Percentiles rank a stretch among this genome's conserved stretches.
These are phyloP conservation scores for Epinotia ramella DNA, from an alignment of 2,888 invertebrate species.

Conservation along the genomic window DNA sequence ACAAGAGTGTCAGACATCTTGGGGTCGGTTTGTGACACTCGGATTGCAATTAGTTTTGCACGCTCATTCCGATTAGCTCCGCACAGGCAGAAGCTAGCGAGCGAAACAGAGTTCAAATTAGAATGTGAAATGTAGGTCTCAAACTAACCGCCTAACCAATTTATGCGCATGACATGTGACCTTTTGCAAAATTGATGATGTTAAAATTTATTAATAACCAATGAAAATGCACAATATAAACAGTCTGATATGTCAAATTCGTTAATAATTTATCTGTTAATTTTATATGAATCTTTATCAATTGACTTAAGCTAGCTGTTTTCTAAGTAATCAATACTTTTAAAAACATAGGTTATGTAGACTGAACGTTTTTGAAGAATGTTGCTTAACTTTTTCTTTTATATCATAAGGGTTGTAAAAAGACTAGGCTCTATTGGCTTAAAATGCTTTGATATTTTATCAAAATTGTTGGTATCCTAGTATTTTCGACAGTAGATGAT, in stretches of 20 bases:
- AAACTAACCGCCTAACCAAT: not conserved
- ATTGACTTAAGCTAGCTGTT: not conserved
- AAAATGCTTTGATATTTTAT: slow-evolving; percentile 16
- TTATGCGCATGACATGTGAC: not conserved
- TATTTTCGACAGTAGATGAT: not conserved
- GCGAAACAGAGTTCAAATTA: not conserved
- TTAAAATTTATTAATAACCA: not conserved
- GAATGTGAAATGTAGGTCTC: not conserved
- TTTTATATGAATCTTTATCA: not conserved
- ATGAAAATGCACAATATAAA: not conserved
- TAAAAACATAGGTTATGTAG: not conserved
- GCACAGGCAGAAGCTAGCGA: not conserved
- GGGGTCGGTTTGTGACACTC: not conserved
- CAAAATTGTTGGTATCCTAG: not conserved
- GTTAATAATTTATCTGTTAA: no score
- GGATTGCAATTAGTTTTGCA: not conserved
- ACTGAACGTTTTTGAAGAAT: not conserved
- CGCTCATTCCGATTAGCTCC: not conserved
- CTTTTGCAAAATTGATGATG: not conserved
- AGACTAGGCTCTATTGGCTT: slow-evolving; percentile 30
- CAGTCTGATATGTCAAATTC: not conserved
- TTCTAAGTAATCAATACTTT: slow-evolving; percentile 5
- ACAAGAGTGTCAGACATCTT: slow-evolving; percentile 12
- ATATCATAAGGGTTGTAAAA: slow-evolving; percentile 8
- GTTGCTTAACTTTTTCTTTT: slow-evolving; percentile 3